Conservation (phyloP, 2,113 vertebrate species). For the Ceyx margarethae region DNA sequence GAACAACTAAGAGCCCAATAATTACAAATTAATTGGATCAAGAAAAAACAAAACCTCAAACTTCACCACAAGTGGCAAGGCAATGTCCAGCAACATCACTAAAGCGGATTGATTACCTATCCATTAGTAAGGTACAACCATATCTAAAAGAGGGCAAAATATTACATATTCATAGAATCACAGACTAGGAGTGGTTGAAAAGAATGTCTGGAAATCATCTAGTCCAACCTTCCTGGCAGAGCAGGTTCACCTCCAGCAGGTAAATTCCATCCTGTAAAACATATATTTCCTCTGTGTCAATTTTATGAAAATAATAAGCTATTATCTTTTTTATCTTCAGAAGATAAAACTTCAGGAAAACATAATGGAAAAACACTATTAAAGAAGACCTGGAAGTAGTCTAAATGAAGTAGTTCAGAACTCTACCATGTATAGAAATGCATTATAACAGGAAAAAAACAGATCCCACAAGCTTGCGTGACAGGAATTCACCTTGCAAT, state of each 20-base stretch:
- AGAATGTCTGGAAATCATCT: too few species aligned
- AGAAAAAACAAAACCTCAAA: not conserved
- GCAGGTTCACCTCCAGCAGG: too few species aligned
- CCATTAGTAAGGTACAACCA: not conserved
- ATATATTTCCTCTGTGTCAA: not conserved
- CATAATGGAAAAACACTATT: not conserved
- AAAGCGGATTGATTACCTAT: not conserved
- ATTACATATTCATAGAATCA: not conserved
- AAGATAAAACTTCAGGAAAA: not conserved
- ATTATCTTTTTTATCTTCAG: not conserved
- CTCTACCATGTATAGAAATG: not conserved
- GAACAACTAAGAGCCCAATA: not conserved
- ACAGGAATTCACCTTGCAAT: not conserved
- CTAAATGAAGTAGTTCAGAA: not conserved
- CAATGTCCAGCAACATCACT: not conserved
- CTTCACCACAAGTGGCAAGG: not conserved
- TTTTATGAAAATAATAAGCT: not conserved
- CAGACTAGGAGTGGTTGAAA: too few species aligned
- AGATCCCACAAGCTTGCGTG: not conserved
- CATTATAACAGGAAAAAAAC: not conserved
- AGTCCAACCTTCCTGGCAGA: too few species aligned
- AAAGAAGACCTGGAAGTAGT: not conserved
- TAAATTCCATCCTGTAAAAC: not conserved
- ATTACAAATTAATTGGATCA: not conserved
- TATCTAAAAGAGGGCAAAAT: not conserved